Evolutionary conservation across 2,113 vertebrate genomes (phyloP), one percentile per base, ranked within the genome.

Genomic region (Cariama cristata): DNA sequence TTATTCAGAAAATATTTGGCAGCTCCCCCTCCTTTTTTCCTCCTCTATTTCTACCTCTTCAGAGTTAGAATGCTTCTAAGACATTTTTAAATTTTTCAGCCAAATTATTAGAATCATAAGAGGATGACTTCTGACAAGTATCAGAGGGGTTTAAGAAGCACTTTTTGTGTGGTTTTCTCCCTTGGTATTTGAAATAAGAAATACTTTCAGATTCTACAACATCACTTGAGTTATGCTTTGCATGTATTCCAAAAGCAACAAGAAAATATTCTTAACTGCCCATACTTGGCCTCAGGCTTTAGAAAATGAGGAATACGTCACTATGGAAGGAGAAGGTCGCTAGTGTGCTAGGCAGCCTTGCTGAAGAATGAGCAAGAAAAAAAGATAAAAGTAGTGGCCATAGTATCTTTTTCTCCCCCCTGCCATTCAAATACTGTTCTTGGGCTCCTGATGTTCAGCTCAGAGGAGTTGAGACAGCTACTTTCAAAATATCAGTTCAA

Each of bases 141-240:
- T 15, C 23, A 58, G 42, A 59, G 28, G 5, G 4, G 6, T 1
- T 23, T 7, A 6, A 12, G 13, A 62, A 4, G 2, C 9, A 5
- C 6, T 55, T 67, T 33, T 33, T n/a, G 11, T 24, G 33, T 28
- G 5, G 0, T 8, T 16, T 22, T 11, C 15, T 27, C 6, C 18
- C 59, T 6, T 17, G 32, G 18, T 21, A 4, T 77, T 17, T 33
- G 9, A 33, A 86, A 40, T 17, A 26, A 77, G 28, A 68, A 66
- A 60, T 4, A 17, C 14, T 56, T 58, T 3, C 24, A 50, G 30
- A 28, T 22, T 55, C 26, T 5, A 28, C 19, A 91, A 7, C 15
- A 35, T 19, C 67, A 18, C 44, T 44, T 38, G 6, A 26, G 26
- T 35, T 26, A 40, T 0, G 5, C 59, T 79, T 68, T 26, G 30